phyloP scores from a whole-genome alignment of 2,888 invertebrate species.

The Ernsta delagoae region DNA sequence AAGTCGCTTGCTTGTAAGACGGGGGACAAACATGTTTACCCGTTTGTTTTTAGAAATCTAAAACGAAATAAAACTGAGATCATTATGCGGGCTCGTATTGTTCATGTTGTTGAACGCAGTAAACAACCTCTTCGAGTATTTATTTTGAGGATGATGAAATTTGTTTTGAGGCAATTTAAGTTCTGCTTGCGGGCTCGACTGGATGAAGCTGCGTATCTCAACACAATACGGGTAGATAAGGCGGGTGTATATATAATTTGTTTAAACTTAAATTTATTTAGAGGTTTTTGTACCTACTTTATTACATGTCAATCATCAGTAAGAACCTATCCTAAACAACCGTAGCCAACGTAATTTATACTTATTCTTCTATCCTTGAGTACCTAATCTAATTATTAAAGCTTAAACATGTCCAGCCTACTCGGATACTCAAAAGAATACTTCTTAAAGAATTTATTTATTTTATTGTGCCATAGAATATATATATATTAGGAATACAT shows the following conservation, averaged over 20 bases:
- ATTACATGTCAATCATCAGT: too few relatives aligned
- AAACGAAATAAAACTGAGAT: slow-evolving; percentile 58
- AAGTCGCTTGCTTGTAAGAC: slow-evolving; percentile 46
- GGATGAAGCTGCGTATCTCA: slow-evolving; percentile 1
- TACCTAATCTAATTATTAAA: too few relatives aligned
- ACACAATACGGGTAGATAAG: slow-evolving; percentile 28
- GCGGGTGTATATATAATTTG: neutral
- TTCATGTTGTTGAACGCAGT: slow-evolving; percentile 53
- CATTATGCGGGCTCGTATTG: slow-evolving; percentile 56
- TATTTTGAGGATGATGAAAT: slow-evolving; percentile 55
- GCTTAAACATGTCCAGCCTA: too few relatives aligned
- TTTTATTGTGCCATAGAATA: too few relatives aligned
- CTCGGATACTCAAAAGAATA: too few relatives aligned
- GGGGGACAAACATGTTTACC: slow-evolving; percentile 71
- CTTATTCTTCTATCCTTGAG: too few relatives aligned
- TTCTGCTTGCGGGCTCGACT: slow-evolving; percentile 47
- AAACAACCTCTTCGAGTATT: slow-evolving; percentile 53
- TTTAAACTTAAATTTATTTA: too few relatives aligned
- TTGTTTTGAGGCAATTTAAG: slow-evolving; percentile 65
- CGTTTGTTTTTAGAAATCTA: slow-evolving; percentile 54
- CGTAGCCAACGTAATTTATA: too few relatives aligned
- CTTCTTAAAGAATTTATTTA: too few relatives aligned
- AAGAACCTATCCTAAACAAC: too few relatives aligned
- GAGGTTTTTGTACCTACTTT: too few relatives aligned
- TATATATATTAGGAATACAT: too few relatives aligned